These are phyloP conservation scores for Drosophila ezoana DNA, from an alignment of 2,888 invertebrate species.

Conservation along the genomic window DNA sequence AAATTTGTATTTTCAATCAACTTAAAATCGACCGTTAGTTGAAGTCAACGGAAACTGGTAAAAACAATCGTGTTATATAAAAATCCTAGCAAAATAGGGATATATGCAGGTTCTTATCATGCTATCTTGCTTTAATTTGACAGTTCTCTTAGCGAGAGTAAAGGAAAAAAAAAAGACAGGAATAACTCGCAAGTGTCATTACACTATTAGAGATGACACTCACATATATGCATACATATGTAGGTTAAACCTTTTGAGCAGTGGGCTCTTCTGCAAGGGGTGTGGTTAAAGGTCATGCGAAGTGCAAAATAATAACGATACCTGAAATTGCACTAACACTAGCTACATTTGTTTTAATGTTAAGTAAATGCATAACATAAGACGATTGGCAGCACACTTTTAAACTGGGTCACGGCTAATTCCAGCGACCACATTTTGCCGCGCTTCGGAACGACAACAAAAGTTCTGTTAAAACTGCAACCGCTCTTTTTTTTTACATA, in stretches of 20 bases:
- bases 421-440: conserved; percentile 25
- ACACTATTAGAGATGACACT: conserved; percentile 6
- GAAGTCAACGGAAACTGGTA: neutral
- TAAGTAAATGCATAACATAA: conserved; percentile 1
- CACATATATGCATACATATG: neutral
- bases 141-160: neutral
- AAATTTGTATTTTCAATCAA: conserved; percentile 1
- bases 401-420: conserved; percentile 19
- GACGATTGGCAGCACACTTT: conserved; percentile 4
- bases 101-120: neutral
- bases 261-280: conserved; percentile 16
- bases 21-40: conserved; percentile 12
- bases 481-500: conserved; percentile 28
- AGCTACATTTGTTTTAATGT: neutral
- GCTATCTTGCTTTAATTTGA: neutral
- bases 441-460: conserved; percentile 30
- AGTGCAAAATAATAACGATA: conserved; percentile 2
- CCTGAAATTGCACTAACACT: neutral
- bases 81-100: neutral
- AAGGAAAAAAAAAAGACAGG: neutral
- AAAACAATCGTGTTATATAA: neutral
- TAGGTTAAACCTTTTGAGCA: neutral
- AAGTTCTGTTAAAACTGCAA: conserved; percentile 32
- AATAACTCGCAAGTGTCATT: conserved; percentile 5
- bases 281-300: conserved; percentile 21